Evolutionary conservation across 2,113 vertebrate species (phyloP).

Genomic region (Aptenodytes patagonicus): DNA sequence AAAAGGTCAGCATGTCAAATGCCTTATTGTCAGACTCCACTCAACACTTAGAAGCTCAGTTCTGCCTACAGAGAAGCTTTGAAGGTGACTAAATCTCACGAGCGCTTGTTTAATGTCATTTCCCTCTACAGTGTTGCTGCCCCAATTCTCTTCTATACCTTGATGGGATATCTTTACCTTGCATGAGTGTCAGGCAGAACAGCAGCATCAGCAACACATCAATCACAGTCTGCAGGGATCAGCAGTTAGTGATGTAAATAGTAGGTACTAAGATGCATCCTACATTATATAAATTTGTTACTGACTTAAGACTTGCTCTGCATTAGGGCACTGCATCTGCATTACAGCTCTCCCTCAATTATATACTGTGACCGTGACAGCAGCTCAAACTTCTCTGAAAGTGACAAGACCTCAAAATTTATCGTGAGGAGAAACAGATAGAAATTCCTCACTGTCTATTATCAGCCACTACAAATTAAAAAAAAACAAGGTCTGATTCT

Average conservation of each 20-base stretch:
- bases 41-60: constrained; percentile 24
- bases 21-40: constrained; percentile 1
- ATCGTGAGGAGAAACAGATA: neutral
- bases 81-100: neutral
- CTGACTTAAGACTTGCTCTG: neutral
- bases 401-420: neutral
- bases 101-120: neutral
- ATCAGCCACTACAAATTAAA: neutral
- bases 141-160: neutral
- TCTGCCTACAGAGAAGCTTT: neutral
- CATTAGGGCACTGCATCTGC: neutral
- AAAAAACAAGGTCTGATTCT: neutral
- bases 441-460: neutral
- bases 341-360: neutral
- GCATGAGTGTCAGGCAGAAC: neutral
- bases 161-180: no score
- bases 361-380: neutral
- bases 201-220: constrained; percentile 36
- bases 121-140: neutral
- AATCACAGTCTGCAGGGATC: constrained; percentile 15
- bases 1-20: constrained; percentile 37
- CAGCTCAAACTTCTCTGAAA: neutral
- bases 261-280: neutral
- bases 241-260: neutral
- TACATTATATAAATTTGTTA: neutral